Base-by-base conservation (phyloP, 2,113 vertebrate genomes). In the Empidonax alnorum region DNA sequence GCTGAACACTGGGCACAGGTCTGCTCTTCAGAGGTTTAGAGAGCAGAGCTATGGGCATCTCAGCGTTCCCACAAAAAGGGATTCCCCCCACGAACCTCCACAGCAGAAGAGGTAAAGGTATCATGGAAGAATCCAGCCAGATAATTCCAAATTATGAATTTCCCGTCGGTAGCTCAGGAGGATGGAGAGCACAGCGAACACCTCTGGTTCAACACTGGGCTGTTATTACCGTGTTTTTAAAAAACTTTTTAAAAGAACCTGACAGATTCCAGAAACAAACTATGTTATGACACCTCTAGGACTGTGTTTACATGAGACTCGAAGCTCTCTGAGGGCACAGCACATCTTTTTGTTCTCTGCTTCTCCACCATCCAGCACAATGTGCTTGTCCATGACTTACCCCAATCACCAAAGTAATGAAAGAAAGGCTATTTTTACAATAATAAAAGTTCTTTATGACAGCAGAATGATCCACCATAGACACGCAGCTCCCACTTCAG, bases 101-200 rank as follows among this genome's bases (percentile, higher is more conserved):
- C 2, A 49, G 67, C 58, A 73, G 6, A 55, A 37, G 72, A 62
- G 31, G 24, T 25, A 75, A 84, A 75, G 56, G 30, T 6, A 13
- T 56, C 66, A 41, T 49, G 53, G 49, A 25, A 79, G 62, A 81
- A 61, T 56, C 14, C 73, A 90, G 63, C 3, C 69, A 61, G 63
- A 33, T 15, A 53, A 71, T 75, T 52, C 47, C 52, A 53, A 58
- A 67, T 44, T 2, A 59, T 4, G 20, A 62, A 66, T 73, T 72
- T 78, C 56, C 24, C 35, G 21, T 6, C 7, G 24, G 62, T 53
- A 73, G 44, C 27, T 25, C 2, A 6, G 58, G 53, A 76, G 63
- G 75, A 68, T 10, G 82, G 53, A 75, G 37, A 76, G 72, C 37
- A 24, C 67, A 2, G 23, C 0, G 0, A 84, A 33, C 0, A 0